A percentile compares a stretch with the other conserved stretches of the same genome.
These are phyloP conservation scores for Apamea monoglypha DNA, from an alignment of 2,888 invertebrate species.

Conservation along the genomic window DNA sequence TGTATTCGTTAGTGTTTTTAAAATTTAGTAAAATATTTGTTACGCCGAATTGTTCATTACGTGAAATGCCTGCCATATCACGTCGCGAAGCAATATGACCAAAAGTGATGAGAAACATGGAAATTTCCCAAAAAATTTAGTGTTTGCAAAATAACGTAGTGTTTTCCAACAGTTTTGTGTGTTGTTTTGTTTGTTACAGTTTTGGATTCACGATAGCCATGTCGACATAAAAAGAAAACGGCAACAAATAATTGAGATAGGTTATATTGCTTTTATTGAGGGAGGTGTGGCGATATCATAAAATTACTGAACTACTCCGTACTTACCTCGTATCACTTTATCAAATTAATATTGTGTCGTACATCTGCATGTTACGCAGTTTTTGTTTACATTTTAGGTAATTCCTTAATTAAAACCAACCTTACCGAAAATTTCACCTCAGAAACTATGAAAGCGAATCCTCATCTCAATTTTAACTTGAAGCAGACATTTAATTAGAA, in stretches of 20 bases:
- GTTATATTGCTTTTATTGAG: conserved; percentile 10
- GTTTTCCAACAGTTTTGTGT: neutral
- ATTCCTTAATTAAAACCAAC: conserved; percentile 24
- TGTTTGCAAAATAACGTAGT: neutral
- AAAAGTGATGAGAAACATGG: neutral
- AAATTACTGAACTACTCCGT: neutral
- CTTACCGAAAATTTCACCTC: conserved; percentile 7
- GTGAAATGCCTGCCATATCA: neutral
- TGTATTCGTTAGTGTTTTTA: neutral
- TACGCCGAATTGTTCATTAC: neutral
- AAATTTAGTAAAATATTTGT: neutral
- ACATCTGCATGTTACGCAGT: neutral
- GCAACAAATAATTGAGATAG: neutral
- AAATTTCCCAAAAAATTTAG: neutral
- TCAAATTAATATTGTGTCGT: conserved; percentile 8
- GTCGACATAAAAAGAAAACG: neutral
- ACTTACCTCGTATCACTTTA: neutral
- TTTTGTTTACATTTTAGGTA: conserved; percentile 10
- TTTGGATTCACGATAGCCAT: neutral
- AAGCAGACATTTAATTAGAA: conserved; percentile 30
- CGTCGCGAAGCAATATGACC: neutral
- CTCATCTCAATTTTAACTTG: conserved; percentile 26
- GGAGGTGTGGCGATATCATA: neutral
- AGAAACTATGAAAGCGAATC: conserved; percentile 21
- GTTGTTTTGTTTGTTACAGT: too few species aligned